A percentile compares a stretch with the other conserved stretches of the same genome.
phyloP scores from a whole-genome alignment of 2,113 vertebrate species.

The Xenotilapia flavipinnis region DNA sequence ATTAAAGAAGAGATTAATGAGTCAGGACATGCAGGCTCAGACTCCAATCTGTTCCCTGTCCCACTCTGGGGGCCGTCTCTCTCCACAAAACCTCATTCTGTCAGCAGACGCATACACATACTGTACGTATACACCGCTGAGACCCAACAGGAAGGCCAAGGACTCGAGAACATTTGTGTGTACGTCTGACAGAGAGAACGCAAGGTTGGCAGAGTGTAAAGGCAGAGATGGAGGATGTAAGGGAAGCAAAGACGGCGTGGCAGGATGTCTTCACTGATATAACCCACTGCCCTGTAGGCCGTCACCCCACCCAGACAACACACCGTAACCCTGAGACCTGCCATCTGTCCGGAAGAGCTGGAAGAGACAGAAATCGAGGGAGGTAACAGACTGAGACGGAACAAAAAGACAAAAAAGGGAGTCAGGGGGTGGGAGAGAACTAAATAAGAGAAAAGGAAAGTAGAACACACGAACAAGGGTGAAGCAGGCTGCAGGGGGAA shows the following conservation, averaged over 20 bases:
- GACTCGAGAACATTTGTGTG: neutral
- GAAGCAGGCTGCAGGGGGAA: neutral
- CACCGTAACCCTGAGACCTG: conserved; percentile 13
- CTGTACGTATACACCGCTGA: neutral
- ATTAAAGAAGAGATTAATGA: conserved; percentile 75
- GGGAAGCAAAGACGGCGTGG: neutral
- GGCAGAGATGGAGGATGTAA: neutral
- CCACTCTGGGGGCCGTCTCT: conserved; percentile 40
- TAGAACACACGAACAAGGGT: conserved; percentile 2
- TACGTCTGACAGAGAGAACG: neutral
- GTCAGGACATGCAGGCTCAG: conserved; percentile 65
- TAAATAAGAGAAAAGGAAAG: neutral
- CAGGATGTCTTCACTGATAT: neutral
- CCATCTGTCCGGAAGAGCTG: conserved; percentile 42
- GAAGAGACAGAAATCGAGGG: neutral
- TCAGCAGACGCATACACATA: conserved; percentile 14
- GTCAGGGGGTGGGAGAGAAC: neutral
- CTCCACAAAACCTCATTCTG: conserved; percentile 60
- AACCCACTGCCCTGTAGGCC: conserved; percentile 3
- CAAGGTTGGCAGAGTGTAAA: neutral
- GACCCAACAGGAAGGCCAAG: conserved; percentile 5
- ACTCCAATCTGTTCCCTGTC: conserved; percentile 67
- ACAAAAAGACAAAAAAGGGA: neutral
- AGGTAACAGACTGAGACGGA: neutral
- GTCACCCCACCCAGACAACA: conserved; percentile 17